A percentile compares a stretch with the other conserved stretches of the same genome.
phyloP scores from a whole-genome alignment of 1,140 invertebrate species.

The Philopotamus ludificatus region DNA sequence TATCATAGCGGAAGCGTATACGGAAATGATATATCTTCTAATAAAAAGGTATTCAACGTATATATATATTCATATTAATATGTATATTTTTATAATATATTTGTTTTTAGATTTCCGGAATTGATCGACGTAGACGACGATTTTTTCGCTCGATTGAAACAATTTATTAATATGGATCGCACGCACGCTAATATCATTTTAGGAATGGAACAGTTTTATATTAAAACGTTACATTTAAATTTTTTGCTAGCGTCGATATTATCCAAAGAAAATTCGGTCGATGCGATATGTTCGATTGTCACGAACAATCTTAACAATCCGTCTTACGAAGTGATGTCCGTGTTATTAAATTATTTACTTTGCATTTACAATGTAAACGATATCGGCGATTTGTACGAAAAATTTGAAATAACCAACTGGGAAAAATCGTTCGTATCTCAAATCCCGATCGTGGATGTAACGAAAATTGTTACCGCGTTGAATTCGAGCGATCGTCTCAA shows the following conservation, averaged over 20 bases:
- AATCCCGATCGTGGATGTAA: slow-evolving; percentile 43
- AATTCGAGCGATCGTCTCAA: background rate
- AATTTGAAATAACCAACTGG: slow-evolving; percentile 34
- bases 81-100: background rate
- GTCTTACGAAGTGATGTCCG: slow-evolving; percentile 21
- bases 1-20: slow-evolving; percentile 33
- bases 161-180: slow-evolving; percentile 1
- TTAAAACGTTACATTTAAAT: slow-evolving; percentile 21
- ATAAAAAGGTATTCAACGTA: slow-evolving; percentile 22
- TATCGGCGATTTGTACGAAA: slow-evolving; percentile 37
- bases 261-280: background rate
- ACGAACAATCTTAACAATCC: slow-evolving; percentile 10
- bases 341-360: slow-evolving; percentile 37
- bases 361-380: slow-evolving; percentile 44
- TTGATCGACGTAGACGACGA: background rate
- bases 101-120: slow-evolving; percentile 15
- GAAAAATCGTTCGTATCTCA: slow-evolving; percentile 36
- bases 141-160: background rate
- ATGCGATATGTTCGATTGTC: slow-evolving; percentile 12
- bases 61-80: background rate
- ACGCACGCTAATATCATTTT: slow-evolving; percentile 9
- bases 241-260: slow-evolving; percentile 17
- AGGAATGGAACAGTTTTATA: slow-evolving; percentile 30
- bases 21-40: slow-evolving; percentile 26
- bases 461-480: background rate